A percentile compares a stretch with the other conserved stretches of the same genome.
These are phyloP conservation scores for Hydroisotoma schaefferi DNA, from an alignment of 2,888 invertebrate species.

Conservation along the genomic window DNA sequence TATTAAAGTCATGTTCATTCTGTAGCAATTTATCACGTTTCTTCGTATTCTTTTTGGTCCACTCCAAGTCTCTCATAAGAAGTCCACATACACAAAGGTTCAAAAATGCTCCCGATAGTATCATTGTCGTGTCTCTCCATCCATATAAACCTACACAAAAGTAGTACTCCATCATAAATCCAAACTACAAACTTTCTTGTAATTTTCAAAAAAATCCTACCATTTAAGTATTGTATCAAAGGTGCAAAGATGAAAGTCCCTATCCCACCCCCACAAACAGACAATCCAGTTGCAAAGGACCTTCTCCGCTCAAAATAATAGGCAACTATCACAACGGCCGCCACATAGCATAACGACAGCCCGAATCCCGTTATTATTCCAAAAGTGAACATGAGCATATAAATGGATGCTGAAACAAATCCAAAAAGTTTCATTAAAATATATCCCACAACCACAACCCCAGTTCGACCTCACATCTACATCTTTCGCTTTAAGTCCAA, in stretches of 20 bases:
- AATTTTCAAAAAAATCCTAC: conserved; percentile 24
- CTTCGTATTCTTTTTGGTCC: conserved; percentile 59
- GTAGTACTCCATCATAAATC: not conserved
- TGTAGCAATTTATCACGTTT: conserved; percentile 8
- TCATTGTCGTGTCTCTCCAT: conserved; percentile 78
- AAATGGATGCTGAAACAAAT: conserved; percentile 64
- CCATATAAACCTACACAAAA: conserved; percentile 62
- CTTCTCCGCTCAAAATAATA: conserved; percentile 82
- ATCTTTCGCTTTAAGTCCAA: not conserved
- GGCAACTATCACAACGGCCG: conserved; percentile 85
- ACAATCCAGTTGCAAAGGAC: conserved; percentile 79
- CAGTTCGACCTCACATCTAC: not conserved
- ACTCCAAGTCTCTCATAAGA: conserved; percentile 80
- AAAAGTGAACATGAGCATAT: conserved; percentile 74
- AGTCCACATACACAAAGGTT: conserved; percentile 78
- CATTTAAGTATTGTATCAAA: conserved; percentile 66
- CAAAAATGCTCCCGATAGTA: conserved; percentile 75
- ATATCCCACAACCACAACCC: not conserved
- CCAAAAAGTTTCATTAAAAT: not conserved
- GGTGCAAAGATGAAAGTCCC: conserved; percentile 85
- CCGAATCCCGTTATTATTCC: conserved; percentile 81
- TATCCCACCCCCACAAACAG: conserved; percentile 82
- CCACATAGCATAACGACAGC: conserved; percentile 65
- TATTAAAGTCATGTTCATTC: conserved; percentile 12
- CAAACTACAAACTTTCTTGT: not conserved